A percentile compares a stretch with the other conserved stretches of the same genome.
phyloP scores from a whole-genome alignment of 2,797 vertebrate species.

The Euphonia xanthogaster region DNA sequence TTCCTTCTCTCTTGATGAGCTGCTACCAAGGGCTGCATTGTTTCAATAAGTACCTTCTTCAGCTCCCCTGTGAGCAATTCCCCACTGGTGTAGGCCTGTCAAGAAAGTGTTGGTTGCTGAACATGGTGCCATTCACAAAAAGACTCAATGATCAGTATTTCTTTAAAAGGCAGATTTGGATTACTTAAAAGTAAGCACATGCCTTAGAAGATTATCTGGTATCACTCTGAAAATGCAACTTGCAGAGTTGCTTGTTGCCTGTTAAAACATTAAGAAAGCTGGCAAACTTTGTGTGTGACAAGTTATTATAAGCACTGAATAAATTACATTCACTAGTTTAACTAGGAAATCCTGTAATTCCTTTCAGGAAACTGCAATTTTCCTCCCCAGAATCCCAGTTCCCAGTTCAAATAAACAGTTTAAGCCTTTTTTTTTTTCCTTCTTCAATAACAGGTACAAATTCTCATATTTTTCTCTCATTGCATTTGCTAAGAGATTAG shows the following conservation, averaged over 20 bases:
- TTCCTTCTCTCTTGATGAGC: constrained; percentile 91
- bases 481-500: neutral
- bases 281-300: neutral
- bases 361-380: neutral
- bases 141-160: neutral
- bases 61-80: constrained; percentile 92
- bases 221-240: neutral
- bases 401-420: neutral
- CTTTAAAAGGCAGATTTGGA: neutral
- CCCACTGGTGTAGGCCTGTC: constrained; percentile 91
- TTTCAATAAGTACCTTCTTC: constrained; percentile 91
- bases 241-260: neutral
- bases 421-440: neutral
- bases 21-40: constrained; percentile 89
- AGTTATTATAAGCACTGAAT: neutral
- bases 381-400: neutral
- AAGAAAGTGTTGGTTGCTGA: neutral
- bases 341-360: neutral
- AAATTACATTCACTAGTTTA: neutral
- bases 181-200: neutral
- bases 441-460: neutral
- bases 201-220: neutral
- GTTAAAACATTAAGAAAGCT: neutral
- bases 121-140: neutral
- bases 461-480: neutral